phyloP scores from a whole-genome alignment of 2,113 vertebrate genomes.

The Ailuropoda melanoleuca region DNA sequence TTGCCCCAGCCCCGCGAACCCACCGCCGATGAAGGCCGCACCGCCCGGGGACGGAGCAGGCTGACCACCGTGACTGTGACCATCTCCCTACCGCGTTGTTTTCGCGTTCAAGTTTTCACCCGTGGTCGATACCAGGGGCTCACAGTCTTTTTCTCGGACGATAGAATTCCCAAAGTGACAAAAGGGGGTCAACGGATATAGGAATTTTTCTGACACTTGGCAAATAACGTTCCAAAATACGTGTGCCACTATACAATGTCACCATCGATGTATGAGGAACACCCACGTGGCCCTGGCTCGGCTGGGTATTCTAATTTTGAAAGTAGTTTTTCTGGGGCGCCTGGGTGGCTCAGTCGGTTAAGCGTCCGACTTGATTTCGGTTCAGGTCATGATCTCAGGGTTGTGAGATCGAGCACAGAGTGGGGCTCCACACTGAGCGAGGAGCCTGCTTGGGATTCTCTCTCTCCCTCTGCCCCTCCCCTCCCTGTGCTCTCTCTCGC shows the following conservation, averaged over 20 bases:
- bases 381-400: background rate
- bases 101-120: background rate
- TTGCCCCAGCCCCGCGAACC: background rate
- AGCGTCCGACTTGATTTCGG: background rate
- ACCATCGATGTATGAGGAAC: background rate
- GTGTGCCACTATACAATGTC: background rate
- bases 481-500: background rate
- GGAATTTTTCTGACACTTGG: background rate
- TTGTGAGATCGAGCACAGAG: background rate
- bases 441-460: background rate
- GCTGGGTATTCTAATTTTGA: background rate
- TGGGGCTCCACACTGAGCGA: background rate
- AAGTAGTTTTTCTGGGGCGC: background rate
- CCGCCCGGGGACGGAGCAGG: rapidly evolving
- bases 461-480: background rate
- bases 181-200: background rate
- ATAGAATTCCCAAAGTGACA: background rate
- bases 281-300: background rate
- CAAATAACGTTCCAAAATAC: background rate
- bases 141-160: background rate
- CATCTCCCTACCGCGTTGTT: background rate
- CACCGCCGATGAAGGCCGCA: rapidly evolving
- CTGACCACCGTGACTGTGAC: background rate
- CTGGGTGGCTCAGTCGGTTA: background rate
- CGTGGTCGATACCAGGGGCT: background rate